Base-by-base conservation (phyloP, 2,888 invertebrate genomes). In the Diarsia dahlii region DNA sequence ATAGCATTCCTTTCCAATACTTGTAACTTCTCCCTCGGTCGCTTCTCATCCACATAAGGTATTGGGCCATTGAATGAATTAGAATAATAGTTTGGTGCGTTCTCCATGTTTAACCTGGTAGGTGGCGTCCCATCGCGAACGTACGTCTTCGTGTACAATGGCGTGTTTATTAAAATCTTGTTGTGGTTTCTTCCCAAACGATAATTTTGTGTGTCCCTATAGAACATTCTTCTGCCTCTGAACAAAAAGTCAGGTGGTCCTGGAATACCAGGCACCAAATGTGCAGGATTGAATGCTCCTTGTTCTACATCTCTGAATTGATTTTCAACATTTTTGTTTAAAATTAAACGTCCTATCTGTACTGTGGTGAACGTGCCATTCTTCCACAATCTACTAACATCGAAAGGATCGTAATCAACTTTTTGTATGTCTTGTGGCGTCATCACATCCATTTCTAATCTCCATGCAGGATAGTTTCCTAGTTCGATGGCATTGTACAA, bases 401-500 rank as follows among this genome's bases (percentile, higher is more conserved):
- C 97, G 78, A 97, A 97, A 0, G 96, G 95, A 87, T 97, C 94
- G 85, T 91, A 95, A 62, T 91, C 89, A 58, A 89, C 90, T 9
- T 89, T 90, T 80, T 92, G 92, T 18, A 96, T 91, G 76, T 96
- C 91, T 23, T 93, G 89, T 68, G 90, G 88, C 0, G 93, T 92
- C 93, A 97, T 94, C 34, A 96, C 89, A 85, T 97, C 93, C 71
- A 97, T 92, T 73, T 91, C 93, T 46, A 97, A 77, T 65, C 89
- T 93, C 97, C 97, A 97, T 0, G 91, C 85, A 1, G 97, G 97
- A 80, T 88, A 97, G 20, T 97, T 93, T 63, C 97, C 97, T n/a
- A 95, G 95, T 1, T 97, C 97, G 85, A 99, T 99, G 46, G 98
- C 97, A 92, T 99, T 98, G 94, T 98, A 99, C 69, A 99, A 96